Conservation (phyloP, 2,113 vertebrate species). For the Eupsittula cactorum region DNA sequence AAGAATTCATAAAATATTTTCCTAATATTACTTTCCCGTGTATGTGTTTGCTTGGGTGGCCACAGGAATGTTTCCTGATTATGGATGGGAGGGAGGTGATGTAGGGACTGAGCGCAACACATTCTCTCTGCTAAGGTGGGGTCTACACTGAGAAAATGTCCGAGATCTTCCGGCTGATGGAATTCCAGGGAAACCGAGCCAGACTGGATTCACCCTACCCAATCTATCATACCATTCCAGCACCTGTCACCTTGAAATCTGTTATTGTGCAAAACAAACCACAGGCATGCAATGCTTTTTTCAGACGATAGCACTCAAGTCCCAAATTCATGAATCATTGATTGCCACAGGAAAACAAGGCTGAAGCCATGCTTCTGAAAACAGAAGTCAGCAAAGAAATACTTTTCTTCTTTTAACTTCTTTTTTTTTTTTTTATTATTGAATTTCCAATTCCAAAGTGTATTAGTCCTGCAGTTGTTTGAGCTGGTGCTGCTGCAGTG, state of each 20-base stretch:
- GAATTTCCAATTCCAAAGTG: conserved; percentile 23
- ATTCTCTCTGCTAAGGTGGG: conserved; percentile 20
- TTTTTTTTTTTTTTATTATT: background rate
- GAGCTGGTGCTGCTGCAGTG: background rate
- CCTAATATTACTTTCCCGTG: conserved; percentile 32
- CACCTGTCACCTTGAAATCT: conserved; percentile 56
- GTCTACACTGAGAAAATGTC: background rate
- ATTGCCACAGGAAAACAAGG: conserved; percentile 60
- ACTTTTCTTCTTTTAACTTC: background rate
- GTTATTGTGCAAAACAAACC: conserved; percentile 64
- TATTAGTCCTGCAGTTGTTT: conserved; percentile 19
- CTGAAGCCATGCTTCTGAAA: conserved; percentile 46
- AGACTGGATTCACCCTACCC: conserved; percentile 29
- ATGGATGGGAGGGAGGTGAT: background rate
- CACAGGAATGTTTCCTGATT: conserved; percentile 66
- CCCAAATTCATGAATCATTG: conserved; percentile 58
- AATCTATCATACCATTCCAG: conserved; percentile 34
- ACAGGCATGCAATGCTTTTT: conserved; percentile 50
- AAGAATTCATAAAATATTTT: conserved; percentile 50
- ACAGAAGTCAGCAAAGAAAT: conserved; percentile 34
- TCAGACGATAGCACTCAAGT: conserved; percentile 12
- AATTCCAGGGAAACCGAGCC: conserved; percentile 24
- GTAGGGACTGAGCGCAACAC: background rate
- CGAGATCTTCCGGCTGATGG: conserved; percentile 6
- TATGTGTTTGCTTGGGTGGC: conserved; percentile 17